A percentile compares a stretch with the other conserved stretches of the same genome.
phyloP scores from a whole-genome alignment of 2,888 invertebrate genomes.

The Eupsilia transversa region DNA sequence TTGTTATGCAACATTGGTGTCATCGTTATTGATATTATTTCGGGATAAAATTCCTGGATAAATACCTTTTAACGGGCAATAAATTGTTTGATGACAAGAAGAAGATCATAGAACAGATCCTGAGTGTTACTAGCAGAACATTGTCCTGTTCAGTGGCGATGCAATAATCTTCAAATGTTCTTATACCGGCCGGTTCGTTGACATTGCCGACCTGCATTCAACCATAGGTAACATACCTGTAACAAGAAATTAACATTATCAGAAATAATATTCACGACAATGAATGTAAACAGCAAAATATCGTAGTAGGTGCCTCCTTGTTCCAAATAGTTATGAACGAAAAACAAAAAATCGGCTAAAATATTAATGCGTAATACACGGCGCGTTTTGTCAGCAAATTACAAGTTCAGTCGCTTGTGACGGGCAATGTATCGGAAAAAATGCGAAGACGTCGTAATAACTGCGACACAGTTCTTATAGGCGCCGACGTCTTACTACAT shows the following conservation, averaged over 20 bases:
- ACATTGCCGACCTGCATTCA: background rate
- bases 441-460: conserved; percentile 34
- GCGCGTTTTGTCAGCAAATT: conserved; percentile 33
- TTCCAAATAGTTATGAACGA: background rate
- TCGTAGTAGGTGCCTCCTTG: background rate
- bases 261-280: background rate
- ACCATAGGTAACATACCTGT: conserved; percentile 33
- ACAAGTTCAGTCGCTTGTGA: conserved; percentile 33
- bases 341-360: conserved; percentile 12
- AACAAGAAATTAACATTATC: conserved; percentile 19
- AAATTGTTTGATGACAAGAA: background rate
- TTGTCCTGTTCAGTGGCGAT: background rate
- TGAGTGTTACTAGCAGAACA: background rate
- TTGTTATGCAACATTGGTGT: conserved; percentile 3
- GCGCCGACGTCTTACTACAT: conserved; percentile 1
- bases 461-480: conserved; percentile 18
- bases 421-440: conserved; percentile 58
- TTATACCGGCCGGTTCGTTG: background rate
- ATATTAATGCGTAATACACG: conserved; percentile 24
- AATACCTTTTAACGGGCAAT: background rate
- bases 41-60: background rate
- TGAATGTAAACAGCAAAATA: background rate
- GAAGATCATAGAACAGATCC: background rate
- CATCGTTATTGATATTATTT: conserved; percentile 14
- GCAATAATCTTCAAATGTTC: background rate